These are phyloP conservation scores for Chionomys nivalis DNA, from an alignment of 2,113 vertebrate species.

Conservation along the genomic window DNA sequence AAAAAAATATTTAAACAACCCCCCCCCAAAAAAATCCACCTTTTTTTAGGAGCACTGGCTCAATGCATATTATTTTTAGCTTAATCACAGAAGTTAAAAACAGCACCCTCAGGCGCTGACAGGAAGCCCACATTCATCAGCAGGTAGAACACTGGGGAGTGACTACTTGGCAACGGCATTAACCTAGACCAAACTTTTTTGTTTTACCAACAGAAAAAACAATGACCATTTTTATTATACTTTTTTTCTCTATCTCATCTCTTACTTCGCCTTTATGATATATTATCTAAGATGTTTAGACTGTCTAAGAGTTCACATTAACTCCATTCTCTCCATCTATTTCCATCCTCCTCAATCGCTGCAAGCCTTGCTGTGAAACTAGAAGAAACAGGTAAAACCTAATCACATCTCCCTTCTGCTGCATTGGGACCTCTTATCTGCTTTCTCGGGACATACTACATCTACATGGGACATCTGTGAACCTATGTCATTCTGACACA, in stretches of 20 bases:
- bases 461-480: not conserved
- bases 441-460: no score
- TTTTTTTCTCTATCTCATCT: not conserved
- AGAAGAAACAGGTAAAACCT: not conserved
- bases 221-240: not conserved
- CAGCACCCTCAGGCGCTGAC: not conserved
- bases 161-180: not conserved
- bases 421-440: not conserved
- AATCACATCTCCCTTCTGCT: not conserved
- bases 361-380: not conserved
- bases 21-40: not conserved
- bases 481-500: not conserved
- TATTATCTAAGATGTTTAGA: not conserved
- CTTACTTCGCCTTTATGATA: not conserved
- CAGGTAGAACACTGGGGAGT: not conserved
- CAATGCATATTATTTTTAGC: slow-evolving; percentile 9
- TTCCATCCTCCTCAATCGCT: not conserved
- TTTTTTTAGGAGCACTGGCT: not conserved
- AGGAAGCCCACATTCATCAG: not conserved
- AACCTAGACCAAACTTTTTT: not conserved
- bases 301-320: not conserved
- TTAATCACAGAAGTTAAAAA: not conserved
- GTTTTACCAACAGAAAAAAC: not conserved
- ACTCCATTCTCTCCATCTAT: not conserved
- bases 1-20: not conserved